These are phyloP conservation scores for Sinopyrophorus schimmeli DNA, from an alignment of 2,888 invertebrate species.

Conservation along the genomic window DNA sequence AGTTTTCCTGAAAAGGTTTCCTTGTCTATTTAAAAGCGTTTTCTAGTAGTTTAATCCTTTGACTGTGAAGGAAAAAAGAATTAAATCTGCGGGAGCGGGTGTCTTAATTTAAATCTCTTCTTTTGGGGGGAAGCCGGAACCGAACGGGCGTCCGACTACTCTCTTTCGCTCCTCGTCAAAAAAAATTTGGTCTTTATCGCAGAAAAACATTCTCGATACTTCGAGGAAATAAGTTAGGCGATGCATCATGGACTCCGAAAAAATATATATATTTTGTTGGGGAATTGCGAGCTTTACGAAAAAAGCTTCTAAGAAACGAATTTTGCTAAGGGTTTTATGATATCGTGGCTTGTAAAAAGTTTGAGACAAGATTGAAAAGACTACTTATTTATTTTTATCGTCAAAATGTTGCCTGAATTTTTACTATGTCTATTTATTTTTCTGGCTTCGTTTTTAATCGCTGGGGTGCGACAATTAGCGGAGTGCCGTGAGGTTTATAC, in stretches of 20 bases:
- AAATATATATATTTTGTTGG: conserved; percentile 9
- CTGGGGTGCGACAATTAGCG: no score
- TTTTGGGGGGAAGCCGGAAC: no score
- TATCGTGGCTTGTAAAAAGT: conserved; percentile 30
- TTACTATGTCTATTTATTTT: not conserved
- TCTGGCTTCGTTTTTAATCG: not conserved
- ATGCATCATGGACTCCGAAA: conserved; percentile 18
- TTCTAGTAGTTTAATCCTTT: conserved; percentile 12
- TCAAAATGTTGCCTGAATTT: conserved; percentile 17
- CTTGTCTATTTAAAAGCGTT: conserved; percentile 7
- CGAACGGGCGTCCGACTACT: no score
- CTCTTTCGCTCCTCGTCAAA: no score
- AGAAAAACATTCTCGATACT: conserved; percentile 19
- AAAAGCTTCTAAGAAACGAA: conserved; percentile 12
- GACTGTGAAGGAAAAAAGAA: no score
- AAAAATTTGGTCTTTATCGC: no score
- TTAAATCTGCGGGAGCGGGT: no score
- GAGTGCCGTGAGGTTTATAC: no score
- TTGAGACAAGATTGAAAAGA: conserved; percentile 34
- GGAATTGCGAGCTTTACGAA: conserved; percentile 19
- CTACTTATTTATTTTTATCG: conserved; percentile 29
- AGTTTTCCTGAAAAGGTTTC: conserved; percentile 2
- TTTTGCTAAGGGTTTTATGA: conserved; percentile 19
- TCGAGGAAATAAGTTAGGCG: conserved; percentile 15
- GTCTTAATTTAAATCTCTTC: no score